phyloP scores from a whole-genome alignment of 1,140 invertebrate genomes.

The Drosophila ironensis region DNA sequence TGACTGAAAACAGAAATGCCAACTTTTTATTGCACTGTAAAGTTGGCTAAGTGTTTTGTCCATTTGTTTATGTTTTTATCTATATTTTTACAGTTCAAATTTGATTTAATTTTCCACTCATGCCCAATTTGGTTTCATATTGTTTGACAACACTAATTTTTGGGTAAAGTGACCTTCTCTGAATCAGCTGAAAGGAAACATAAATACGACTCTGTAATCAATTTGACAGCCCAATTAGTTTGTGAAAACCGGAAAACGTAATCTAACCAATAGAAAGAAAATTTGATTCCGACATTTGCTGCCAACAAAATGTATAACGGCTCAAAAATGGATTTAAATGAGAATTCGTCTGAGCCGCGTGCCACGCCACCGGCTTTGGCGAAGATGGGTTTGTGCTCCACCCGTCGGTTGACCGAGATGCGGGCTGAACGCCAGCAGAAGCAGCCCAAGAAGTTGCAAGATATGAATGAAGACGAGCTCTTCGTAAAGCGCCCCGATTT shows the following conservation, averaged over 20 bases:
- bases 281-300: too few species aligned
- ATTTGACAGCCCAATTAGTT: background rate
- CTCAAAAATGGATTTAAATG: background rate
- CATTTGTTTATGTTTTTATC: too few species aligned
- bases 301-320: background rate
- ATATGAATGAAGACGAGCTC: constrained; percentile 30
- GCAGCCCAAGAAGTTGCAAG: background rate
- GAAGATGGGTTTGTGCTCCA: constrained; percentile 31
- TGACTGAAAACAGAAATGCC: too few species aligned
- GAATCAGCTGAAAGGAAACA: background rate
- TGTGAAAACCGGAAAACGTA: too few species aligned
- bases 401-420: constrained; percentile 11
- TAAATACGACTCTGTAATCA: background rate
- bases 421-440: constrained; percentile 14
- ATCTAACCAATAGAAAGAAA: too few species aligned
- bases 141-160: too few species aligned
- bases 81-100: too few species aligned
- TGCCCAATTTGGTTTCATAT: too few species aligned
- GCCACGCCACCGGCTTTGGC: constrained; percentile 45
- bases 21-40: too few species aligned
- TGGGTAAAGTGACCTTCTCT: background rate
- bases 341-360: too few species aligned
- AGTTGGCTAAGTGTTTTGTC: too few species aligned
- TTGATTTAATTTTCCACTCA: too few species aligned
- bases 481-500: constrained; percentile 51